Evolutionary conservation across 2,888 invertebrate species (phyloP).

Genomic region (Coleophora deauratella): DNA sequence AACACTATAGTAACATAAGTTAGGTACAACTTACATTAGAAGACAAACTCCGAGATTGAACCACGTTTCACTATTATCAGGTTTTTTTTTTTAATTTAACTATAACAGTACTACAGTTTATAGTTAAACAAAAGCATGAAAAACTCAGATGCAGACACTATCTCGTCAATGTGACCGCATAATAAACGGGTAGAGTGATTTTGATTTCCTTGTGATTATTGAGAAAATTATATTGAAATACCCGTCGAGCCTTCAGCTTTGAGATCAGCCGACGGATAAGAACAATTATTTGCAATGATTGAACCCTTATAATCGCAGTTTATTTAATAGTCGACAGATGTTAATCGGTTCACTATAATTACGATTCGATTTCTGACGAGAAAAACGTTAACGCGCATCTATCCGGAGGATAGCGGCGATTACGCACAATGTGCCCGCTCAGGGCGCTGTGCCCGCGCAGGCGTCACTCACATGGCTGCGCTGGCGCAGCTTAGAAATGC

Average conservation of each 20-base stretch:
- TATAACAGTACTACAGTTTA: too few species aligned
- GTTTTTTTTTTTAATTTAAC: too few species aligned
- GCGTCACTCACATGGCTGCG: background rate
- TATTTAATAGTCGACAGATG: slow-evolving; percentile 73
- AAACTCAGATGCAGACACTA: slow-evolving; percentile 14
- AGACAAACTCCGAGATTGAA: too few species aligned
- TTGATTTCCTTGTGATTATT: slow-evolving; percentile 69
- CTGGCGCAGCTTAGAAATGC: background rate
- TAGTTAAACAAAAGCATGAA: too few species aligned
- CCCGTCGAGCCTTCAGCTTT: slow-evolving; percentile 51
- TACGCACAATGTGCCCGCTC: slow-evolving; percentile 25
- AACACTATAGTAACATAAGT: too few species aligned
- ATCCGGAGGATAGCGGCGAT: slow-evolving; percentile 31
- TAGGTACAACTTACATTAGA: too few species aligned
- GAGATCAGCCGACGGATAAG: slow-evolving; percentile 71
- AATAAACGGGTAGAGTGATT: slow-evolving; percentile 61
- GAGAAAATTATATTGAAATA: slow-evolving; percentile 62
- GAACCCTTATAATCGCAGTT: slow-evolving; percentile 69
- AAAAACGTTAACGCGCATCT: slow-evolving; percentile 52
- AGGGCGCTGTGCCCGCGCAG: background rate
- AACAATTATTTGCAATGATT: slow-evolving; percentile 73
- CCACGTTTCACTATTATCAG: too few species aligned
- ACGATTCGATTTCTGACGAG: slow-evolving; percentile 62
- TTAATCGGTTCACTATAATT: slow-evolving; percentile 70
- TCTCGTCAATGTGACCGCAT: slow-evolving; percentile 61